Base-by-base conservation (phyloP, 2,888 invertebrate species). In the Synanthedon formicaeformis region DNA sequence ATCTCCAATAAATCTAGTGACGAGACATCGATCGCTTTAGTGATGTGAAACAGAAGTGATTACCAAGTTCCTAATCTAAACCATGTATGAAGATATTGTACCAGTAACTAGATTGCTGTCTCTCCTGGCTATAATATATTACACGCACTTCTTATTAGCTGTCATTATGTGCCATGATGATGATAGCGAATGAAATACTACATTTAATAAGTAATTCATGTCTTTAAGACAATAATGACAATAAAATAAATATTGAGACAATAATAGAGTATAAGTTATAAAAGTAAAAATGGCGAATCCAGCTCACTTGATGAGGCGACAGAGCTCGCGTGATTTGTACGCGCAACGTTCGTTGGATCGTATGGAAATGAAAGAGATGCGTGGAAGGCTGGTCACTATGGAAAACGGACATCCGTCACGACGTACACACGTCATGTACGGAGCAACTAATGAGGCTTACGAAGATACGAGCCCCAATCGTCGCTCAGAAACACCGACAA, bases 391-490 rank as follows among this genome's bases (percentile, higher is more conserved):
- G 64, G 93, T 96, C 48, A 78, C 89, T 13, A 89, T 91, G 71
- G 94, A 95, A 70, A 93, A 92, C 65, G 91, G 91, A 13, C 88
- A 85, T 13, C 85, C 81, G 18, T 67, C 79, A 1, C 80, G 81
- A 57, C 74, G 83, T 49, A 65, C 81, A 2, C 84, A 89, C 56
- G 89, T 89, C 50, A 91, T 92, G 79, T 96, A 96, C 74, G 96
- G 96, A 2, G 93, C 96, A 16, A 95, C 96, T 16, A 96, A 96
- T 78, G 92, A 92, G 61, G 96, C 93, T 40, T 96, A 95, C 69
- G 81, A 89, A 66, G 88, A 88, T 59, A 83, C 88, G 2, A 83
- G 87, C 55, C 86, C 85, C 0, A 84, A 83, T 60, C 65, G 79
- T 54, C 76, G 78, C 1, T 74, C 78, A 1, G 82, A 81, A 55